Base-by-base conservation (phyloP, 2,888 invertebrate genomes). In the Luffia ferchaultella region DNA sequence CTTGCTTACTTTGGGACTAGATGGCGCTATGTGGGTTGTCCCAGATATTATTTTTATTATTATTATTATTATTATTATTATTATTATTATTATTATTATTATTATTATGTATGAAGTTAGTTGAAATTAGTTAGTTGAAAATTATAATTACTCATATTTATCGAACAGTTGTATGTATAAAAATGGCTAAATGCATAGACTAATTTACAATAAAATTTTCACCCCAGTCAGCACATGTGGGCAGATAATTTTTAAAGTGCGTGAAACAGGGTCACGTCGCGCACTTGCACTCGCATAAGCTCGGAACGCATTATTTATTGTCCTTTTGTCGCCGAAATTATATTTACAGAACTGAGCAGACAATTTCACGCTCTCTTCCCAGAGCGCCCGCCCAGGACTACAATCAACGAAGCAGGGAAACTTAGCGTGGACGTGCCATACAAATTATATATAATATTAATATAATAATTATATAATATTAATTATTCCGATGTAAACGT, bases 301-400 rank as follows among this genome's bases (percentile, higher is more conserved):
- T 73, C 77, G 61, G 73, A 70, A 70, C 74, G 67, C 80, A 79
- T 79, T 80, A 78, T 80, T 80, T 76, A 76, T 79, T 76, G 79
- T 75, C 82, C 82, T 82, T 83, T 83, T 83, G 83, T 83, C 79
- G 71, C 74, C 79, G 67, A 83, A 83, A 83, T 83, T 79, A 83
- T 83, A 83, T 83, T 83, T 83, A 82, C 82, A 83, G 78, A 83
- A 83, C 80, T 79, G 82, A 83, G 76, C 80, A 80, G 83, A 83
- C 82, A 84, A 84, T 83, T 84, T 84, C 83, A 84, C 80, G 83
- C 70, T 82, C 76, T 76, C 79, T 79, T 76, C 79, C 68, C 69
- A 60, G 79, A 80, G 73, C 86, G 76, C 54, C 54, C 71, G 68
- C 63, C 62, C 64, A 64, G 73, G 74, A 78, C 79, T 76, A 73